Evolutionary conservation across 2,113 vertebrate species (phyloP).

Genomic region (Mungos mungo): DNA sequence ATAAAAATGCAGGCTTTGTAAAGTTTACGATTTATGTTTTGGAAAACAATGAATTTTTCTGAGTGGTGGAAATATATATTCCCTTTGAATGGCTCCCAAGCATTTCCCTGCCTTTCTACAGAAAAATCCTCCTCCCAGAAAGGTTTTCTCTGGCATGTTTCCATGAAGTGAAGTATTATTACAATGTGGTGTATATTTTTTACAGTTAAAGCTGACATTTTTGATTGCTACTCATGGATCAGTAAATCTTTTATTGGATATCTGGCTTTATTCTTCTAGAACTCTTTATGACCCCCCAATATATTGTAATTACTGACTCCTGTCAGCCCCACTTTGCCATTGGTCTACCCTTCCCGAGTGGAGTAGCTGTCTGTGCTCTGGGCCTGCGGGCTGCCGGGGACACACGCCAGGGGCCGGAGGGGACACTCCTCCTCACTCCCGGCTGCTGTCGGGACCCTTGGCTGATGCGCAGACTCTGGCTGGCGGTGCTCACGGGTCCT

Average conservation of each 20-base stretch:
- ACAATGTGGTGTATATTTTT: background rate
- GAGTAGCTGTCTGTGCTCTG: accelerated
- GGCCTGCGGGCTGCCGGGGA: accelerated
- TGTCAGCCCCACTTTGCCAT: accelerated
- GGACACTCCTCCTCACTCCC: accelerated
- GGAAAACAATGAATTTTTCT: background rate
- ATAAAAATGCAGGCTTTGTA: accelerated
- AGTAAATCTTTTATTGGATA: background rate
- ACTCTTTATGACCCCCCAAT: background rate
- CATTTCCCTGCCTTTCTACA: background rate
- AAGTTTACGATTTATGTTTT: too few relatives aligned
- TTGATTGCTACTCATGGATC: background rate
- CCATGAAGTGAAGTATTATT: background rate
- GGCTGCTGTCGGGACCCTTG: accelerated
- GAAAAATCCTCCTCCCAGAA: background rate
- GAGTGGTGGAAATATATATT: accelerated
- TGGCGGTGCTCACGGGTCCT: accelerated
- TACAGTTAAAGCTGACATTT: background rate
- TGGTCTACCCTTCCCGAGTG: background rate
- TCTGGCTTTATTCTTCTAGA: background rate
- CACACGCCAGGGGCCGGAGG: accelerated
- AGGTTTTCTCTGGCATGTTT: background rate
- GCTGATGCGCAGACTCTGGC: accelerated
- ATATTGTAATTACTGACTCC: accelerated
- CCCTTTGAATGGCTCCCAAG: background rate